These are phyloP conservation scores for Drosophila miranda DNA, from an alignment of 1,140 invertebrate species.

Conservation along the genomic window DNA sequence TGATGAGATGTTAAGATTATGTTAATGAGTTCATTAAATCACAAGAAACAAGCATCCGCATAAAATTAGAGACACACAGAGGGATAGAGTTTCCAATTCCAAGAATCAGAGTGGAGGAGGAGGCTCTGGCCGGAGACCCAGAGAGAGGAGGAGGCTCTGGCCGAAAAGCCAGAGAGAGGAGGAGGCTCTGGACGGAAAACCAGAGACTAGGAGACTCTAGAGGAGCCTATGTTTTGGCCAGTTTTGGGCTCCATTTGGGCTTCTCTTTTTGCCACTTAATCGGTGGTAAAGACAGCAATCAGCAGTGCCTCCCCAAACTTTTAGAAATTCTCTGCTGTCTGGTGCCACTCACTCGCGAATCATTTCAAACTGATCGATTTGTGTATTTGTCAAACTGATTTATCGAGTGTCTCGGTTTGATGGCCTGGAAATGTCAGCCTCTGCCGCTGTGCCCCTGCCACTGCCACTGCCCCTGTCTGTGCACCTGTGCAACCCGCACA, in stretches of 20 bases:
- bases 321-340: neutral
- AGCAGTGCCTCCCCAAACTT: neutral
- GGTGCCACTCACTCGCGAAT: slow-evolving; percentile 28
- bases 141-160: too few species aligned
- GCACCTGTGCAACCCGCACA: slow-evolving; percentile 3
- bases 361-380: slow-evolving; percentile 67
- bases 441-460: slow-evolving; percentile 11
- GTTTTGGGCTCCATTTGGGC: neutral
- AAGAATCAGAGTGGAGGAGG: too few species aligned
- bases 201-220: too few species aligned
- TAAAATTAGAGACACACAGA: slow-evolving; percentile 32
- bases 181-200: too few species aligned
- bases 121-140: too few species aligned
- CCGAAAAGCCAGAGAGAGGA: too few species aligned
- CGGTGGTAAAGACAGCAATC: slow-evolving; percentile 3
- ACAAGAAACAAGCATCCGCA: slow-evolving; percentile 54
- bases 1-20: slow-evolving; percentile 80
- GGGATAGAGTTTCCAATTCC: neutral
- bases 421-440: slow-evolving; percentile 60
- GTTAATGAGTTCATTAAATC: slow-evolving; percentile 80
- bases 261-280: slow-evolving; percentile 17
- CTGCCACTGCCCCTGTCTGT: slow-evolving; percentile 13
- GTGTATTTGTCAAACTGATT: slow-evolving; percentile 76
- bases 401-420: slow-evolving; percentile 72
- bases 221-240: too few species aligned